These are phyloP conservation scores for Eolophus roseicapilla DNA, from an alignment of 2,113 vertebrate genomes.

Conservation along the genomic window DNA sequence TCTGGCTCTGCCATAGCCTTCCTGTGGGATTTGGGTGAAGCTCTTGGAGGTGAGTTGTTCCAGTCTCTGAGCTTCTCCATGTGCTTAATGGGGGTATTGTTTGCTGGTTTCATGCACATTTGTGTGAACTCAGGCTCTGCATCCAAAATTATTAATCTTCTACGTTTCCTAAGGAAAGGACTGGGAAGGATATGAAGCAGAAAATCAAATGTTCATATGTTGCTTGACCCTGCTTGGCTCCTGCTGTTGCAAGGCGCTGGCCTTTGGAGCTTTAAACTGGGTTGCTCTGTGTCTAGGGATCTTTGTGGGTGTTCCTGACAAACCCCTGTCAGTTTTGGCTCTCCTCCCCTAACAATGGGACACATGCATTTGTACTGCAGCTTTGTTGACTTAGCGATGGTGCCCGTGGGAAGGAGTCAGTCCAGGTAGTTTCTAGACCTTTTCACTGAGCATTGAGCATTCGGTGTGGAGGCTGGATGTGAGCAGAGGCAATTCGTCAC, in stretches of 20 bases:
- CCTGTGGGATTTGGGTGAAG: slow-evolving; percentile 59
- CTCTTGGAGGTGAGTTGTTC: slow-evolving; percentile 32
- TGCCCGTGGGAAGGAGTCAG: slow-evolving; percentile 18
- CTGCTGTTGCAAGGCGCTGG: background rate
- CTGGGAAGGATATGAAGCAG: slow-evolving; percentile 20
- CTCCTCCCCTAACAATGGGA: slow-evolving; percentile 36
- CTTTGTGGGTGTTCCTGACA: slow-evolving; percentile 60
- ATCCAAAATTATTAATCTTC: slow-evolving; percentile 1
- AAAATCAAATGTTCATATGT: background rate
- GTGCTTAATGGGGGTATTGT: background rate
- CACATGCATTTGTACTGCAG: background rate
- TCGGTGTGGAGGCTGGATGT: background rate
- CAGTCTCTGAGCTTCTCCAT: background rate
- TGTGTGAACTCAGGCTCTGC: background rate
- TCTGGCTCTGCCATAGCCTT: background rate
- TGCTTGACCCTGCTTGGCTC: background rate
- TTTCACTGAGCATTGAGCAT: background rate
- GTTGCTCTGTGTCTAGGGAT: slow-evolving; percentile 22
- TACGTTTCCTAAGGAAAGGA: background rate
- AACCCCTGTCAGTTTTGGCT: background rate
- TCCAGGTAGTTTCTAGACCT: background rate
- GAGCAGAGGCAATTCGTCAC: background rate
- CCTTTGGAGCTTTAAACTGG: slow-evolving; percentile 34
- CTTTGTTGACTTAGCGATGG: slow-evolving; percentile 1
- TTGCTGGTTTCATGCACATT: background rate